A percentile compares a stretch with the other conserved stretches of the same genome.
Conservation (phyloP, 2,113 vertebrate genomes). For the Petromus typicus region DNA sequence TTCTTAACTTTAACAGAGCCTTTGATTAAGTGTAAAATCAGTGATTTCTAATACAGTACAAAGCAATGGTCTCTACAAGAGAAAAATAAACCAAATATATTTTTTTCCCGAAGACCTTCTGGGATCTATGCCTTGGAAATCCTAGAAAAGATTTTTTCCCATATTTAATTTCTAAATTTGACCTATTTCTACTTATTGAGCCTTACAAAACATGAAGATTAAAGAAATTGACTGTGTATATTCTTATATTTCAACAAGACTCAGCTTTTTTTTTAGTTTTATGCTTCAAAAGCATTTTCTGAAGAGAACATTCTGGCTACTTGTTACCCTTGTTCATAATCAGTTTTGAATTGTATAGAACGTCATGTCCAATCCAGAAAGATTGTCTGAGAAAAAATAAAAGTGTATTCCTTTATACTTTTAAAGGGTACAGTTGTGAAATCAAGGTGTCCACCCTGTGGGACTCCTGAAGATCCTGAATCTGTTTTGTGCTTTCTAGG, state of each 20-base stretch:
- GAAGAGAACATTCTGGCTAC: not conserved
- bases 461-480: not conserved
- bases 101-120: not conserved
- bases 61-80: not conserved
- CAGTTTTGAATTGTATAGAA: not conserved
- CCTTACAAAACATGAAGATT: not conserved
- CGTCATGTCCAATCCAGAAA: not conserved
- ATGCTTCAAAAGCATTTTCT: not conserved
- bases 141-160: not conserved
- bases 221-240: not conserved
- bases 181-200: not conserved
- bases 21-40: not conserved
- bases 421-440: not conserved
- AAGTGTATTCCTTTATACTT: not conserved
- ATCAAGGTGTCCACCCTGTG: not conserved
- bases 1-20: not conserved
- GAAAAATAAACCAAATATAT: not conserved
- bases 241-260: not conserved
- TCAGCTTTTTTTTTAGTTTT: not conserved
- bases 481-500: no score
- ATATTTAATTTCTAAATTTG: not conserved
- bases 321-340: not conserved
- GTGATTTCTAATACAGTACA: not conserved
- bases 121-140: not conserved
- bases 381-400: not conserved